Evolutionary conservation across 2,113 vertebrate species (phyloP).

Genomic region (Percopsis transmontana): DNA sequence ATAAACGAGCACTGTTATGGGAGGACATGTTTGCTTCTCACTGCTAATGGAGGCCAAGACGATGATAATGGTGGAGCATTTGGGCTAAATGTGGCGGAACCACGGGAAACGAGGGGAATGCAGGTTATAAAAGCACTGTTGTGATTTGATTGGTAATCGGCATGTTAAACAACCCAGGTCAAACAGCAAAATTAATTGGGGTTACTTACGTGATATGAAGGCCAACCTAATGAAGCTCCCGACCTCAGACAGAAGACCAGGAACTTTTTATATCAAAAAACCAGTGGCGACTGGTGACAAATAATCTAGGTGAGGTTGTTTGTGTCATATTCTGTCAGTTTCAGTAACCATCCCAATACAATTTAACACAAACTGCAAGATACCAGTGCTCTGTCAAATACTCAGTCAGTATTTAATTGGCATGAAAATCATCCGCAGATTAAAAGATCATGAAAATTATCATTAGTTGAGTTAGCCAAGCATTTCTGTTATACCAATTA

Average conservation of each 20-base stretch:
- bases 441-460: too few relatives aligned
- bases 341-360: too few relatives aligned
- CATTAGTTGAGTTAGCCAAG: too few relatives aligned
- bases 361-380: too few relatives aligned
- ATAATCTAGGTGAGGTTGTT: too few relatives aligned
- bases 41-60: constrained; percentile 43
- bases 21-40: constrained; percentile 40
- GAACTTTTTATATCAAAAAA: too few relatives aligned
- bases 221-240: constrained; percentile 40
- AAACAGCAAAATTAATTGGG: constrained; percentile 59
- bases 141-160: constrained; percentile 62
- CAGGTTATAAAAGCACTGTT: constrained; percentile 55
- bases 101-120: constrained; percentile 49
- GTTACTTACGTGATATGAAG: constrained; percentile 57
- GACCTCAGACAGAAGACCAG: constrained; percentile 1
- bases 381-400: too few relatives aligned
- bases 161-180: constrained; percentile 52
- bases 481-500: too few relatives aligned
- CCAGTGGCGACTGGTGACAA: too few relatives aligned
- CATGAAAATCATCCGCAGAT: too few relatives aligned
- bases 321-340: too few relatives aligned
- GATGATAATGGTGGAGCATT: constrained; percentile 39
- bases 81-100: constrained; percentile 61
- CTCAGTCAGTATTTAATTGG: too few relatives aligned
- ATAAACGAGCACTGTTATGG: constrained; percentile 40